A percentile compares a stretch with the other conserved stretches of the same genome.
These are phyloP conservation scores for Zaprionus capensis DNA, from an alignment of 1,140 invertebrate genomes.

Conservation along the genomic window DNA sequence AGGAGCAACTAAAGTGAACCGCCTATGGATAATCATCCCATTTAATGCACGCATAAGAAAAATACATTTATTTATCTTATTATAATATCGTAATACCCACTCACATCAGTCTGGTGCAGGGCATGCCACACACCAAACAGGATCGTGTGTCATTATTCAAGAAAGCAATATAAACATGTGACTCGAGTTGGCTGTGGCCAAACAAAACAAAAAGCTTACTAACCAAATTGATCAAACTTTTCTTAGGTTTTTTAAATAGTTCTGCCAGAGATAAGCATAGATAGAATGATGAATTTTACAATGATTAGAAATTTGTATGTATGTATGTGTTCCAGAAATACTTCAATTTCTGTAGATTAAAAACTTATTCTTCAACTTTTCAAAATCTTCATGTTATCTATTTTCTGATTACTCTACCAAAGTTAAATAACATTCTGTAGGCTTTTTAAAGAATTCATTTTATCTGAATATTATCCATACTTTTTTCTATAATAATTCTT, in stretches of 20 bases:
- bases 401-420: too few relatives aligned
- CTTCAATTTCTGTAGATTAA: not conserved
- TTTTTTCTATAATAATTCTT: not conserved
- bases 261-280: not conserved
- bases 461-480: not conserved
- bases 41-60: not conserved
- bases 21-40: not conserved
- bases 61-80: constrained; percentile 25
- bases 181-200: constrained; percentile 56
- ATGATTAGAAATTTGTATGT: not conserved
- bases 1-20: constrained; percentile 14
- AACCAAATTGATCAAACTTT: not conserved
- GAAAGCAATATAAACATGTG: constrained; percentile 76
- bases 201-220: constrained; percentile 4
- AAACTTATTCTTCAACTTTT: not conserved
- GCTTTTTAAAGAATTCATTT: not conserved
- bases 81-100: constrained; percentile 43
- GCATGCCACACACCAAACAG: constrained; percentile 15
- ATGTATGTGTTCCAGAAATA: not conserved
- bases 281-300: constrained; percentile 7
- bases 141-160: constrained; percentile 62
- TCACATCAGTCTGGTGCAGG: constrained; percentile 46
- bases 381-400: not conserved
- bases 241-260: not conserved
- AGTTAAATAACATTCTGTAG: not conserved